phyloP scores from a whole-genome alignment of 2,113 vertebrate species.

The Myotis davidii region DNA sequence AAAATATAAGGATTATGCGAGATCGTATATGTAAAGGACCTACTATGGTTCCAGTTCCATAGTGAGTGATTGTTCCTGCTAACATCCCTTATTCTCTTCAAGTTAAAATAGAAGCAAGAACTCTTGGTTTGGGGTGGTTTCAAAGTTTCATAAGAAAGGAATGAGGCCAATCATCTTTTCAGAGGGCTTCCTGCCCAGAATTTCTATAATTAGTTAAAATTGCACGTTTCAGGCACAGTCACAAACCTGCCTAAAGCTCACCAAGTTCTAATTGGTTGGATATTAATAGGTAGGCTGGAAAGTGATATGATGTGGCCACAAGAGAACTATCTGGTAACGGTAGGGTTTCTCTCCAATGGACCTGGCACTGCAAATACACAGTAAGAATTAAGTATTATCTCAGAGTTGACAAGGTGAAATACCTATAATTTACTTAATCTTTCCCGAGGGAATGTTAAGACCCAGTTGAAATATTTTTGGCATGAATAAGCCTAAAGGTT shows the following conservation, averaged over 20 bases:
- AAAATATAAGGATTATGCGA: not conserved
- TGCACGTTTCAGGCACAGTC: conserved; percentile 56
- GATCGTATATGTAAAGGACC: not conserved
- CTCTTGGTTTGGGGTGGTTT: conserved; percentile 27
- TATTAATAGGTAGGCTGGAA: conserved; percentile 71
- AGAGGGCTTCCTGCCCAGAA: conserved; percentile 62
- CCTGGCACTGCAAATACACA: conserved; percentile 14
- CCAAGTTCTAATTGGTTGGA: conserved; percentile 56
- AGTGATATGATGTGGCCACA: conserved; percentile 42
- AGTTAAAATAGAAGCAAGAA: conserved; percentile 18
- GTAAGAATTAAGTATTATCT: conserved; percentile 60
- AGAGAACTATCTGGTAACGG: conserved; percentile 42
- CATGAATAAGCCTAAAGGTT: conserved; percentile 4
- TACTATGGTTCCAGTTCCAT: not conserved
- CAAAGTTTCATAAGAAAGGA: conserved; percentile 45
- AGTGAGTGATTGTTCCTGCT: not conserved
- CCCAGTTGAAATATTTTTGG: conserved; percentile 37
- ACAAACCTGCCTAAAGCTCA: conserved; percentile 58
- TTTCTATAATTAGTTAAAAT: conserved; percentile 78
- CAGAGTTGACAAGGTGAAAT: conserved; percentile 10
- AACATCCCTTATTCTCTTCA: conserved; percentile 18
- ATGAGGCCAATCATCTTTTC: conserved; percentile 58
- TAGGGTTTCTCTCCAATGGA: conserved; percentile 20
- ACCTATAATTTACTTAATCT: conserved; percentile 45
- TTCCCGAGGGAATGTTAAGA: conserved; percentile 6